A percentile compares a stretch with the other conserved stretches of the same genome.
These are phyloP conservation scores for Rhagonycha lutea DNA, from an alignment of 2,888 invertebrate species.

Conservation along the genomic window DNA sequence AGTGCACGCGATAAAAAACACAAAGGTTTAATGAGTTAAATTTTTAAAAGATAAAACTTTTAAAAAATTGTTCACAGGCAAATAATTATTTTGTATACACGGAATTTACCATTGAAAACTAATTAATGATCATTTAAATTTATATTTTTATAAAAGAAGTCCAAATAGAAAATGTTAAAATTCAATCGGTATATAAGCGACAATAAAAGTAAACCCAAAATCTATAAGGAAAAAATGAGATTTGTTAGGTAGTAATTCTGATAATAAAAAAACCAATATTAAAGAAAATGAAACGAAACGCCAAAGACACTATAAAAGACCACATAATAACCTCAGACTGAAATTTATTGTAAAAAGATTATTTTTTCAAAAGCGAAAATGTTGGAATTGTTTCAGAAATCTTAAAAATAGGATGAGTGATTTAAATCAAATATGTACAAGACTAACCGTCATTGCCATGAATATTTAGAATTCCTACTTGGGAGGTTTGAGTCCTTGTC, in stretches of 20 bases:
- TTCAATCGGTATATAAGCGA: not conserved
- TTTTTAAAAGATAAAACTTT: not conserved
- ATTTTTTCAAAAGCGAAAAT: not conserved
- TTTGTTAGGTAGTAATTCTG: not conserved
- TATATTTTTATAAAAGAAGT: not conserved
- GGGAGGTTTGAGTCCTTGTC: slow-evolving; percentile 17
- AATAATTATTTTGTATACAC: not conserved
- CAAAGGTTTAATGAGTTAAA: not conserved
- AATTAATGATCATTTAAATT: not conserved
- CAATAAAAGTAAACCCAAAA: not conserved
- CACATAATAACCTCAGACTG: not conserved
- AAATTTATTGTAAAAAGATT: not conserved
- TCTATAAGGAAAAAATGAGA: not conserved
- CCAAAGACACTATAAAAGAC: not conserved
- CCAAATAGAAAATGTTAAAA: not conserved
- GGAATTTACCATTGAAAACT: not conserved
- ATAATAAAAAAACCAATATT: not conserved
- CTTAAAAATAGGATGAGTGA: not conserved
- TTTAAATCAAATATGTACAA: slow-evolving; percentile 18
- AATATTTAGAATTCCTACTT: slow-evolving; percentile 20
- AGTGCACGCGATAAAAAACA: not conserved
- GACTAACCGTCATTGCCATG: slow-evolving; percentile 5
- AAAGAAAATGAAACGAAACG: not conserved
- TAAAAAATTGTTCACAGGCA: not conserved
- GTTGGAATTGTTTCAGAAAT: not conserved